Base-by-base conservation (phyloP, 2,888 invertebrate species). In the Pristionchus exspectatus region DNA sequence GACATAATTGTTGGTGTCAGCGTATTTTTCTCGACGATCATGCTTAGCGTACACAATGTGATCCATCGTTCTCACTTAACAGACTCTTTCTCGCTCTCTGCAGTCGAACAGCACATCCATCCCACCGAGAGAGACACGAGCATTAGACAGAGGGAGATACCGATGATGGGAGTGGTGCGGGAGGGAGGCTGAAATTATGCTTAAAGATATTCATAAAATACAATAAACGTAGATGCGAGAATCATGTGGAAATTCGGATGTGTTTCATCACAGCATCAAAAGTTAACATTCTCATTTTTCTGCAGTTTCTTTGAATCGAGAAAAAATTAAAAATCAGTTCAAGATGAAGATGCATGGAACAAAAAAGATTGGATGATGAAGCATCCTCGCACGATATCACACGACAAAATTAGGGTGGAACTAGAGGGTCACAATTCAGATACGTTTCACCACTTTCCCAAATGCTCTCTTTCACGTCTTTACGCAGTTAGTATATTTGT, bases 121-220 rank as follows among this genome's bases (percentile, higher is more conserved):
- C 74, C 74, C 2, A 74, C 9, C 1, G 38, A 21, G 4, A 21
- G 14, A 7, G 30, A 30, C 21, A 74, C 21, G 18, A 74, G 18
- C 74, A 74, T 21, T 21, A 74, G 33, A 21, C 74, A 74, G 74
- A 74, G 74, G 38, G 74, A 74, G 74, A 74, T 33, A 16, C 74
- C 74, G 38, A 74, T 74, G 38, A 74, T 74, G 24, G 74, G 38
- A 4, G 7, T 38, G 33, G 38, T 21, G 33, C 18, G 74, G 21
- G 74, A 74, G 24, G 74, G 74, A 5, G 33, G 10, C 74, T 74
- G 38, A n/a, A n/a, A n/a, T n/a, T n/a, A n/a, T n/a, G n/a, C n/a
- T n/a, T n/a, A n/a, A n/a, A n/a, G n/a, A n/a, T n/a, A n/a, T n/a
- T n/a, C n/a, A n/a, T n/a, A n/a, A n/a, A n/a, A n/a, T n/a, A n/a